These are phyloP conservation scores for Halichoeres trimaculatus DNA, from an alignment of 2,113 vertebrate species.

Conservation along the genomic window DNA sequence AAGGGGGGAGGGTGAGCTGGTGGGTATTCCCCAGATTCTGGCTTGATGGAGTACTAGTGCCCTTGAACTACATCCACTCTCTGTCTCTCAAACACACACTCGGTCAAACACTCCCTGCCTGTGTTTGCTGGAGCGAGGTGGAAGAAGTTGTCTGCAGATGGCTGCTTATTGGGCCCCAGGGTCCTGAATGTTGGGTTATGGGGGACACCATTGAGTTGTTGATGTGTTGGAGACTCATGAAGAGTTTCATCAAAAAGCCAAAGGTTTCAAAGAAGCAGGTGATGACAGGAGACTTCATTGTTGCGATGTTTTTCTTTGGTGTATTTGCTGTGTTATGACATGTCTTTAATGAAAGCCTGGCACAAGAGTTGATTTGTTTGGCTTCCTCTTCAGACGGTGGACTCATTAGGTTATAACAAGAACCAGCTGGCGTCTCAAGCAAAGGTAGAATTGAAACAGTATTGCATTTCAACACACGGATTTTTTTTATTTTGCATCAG, in stretches of 20 bases:
- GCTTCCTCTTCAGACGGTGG: slow-evolving; percentile 10
- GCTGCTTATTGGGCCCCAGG: slow-evolving; percentile 86
- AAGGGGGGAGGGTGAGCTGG: slow-evolving; percentile 25
- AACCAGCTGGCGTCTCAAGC: slow-evolving; percentile 47
- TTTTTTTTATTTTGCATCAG: slow-evolving; percentile 33
- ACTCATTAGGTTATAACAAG: slow-evolving; percentile 21
- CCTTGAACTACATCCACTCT: slow-evolving; percentile 74
- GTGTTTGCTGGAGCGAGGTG: slow-evolving; percentile 77
- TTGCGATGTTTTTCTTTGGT: slow-evolving; percentile 2
- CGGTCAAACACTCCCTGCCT: slow-evolving; percentile 47
- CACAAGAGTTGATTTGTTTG: slow-evolving; percentile 23
- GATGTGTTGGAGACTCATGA: slow-evolving; percentile 55
- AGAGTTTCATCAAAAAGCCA: slow-evolving; percentile 34
- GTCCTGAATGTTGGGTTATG: slow-evolving; percentile 61
- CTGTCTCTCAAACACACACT: slow-evolving; percentile 1
- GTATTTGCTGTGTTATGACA: slow-evolving; percentile 25
- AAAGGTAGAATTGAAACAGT: slow-evolving; percentile 35
- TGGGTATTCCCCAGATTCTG: slow-evolving; percentile 71
- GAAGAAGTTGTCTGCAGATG: slow-evolving; percentile 82
- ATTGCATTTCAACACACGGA: slow-evolving; percentile 30
- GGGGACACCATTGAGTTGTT: slow-evolving; percentile 65
- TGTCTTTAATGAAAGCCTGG: slow-evolving; percentile 13
- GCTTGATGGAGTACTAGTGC: slow-evolving; percentile 79
- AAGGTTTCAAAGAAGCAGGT: slow-evolving; percentile 35
- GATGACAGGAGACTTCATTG: slow-evolving; percentile 4